Evolutionary conservation across 1,140 invertebrate genomes (phyloP), one percentile per base, ranked within the genome.

Genomic region (Galleria mellonella): DNA sequence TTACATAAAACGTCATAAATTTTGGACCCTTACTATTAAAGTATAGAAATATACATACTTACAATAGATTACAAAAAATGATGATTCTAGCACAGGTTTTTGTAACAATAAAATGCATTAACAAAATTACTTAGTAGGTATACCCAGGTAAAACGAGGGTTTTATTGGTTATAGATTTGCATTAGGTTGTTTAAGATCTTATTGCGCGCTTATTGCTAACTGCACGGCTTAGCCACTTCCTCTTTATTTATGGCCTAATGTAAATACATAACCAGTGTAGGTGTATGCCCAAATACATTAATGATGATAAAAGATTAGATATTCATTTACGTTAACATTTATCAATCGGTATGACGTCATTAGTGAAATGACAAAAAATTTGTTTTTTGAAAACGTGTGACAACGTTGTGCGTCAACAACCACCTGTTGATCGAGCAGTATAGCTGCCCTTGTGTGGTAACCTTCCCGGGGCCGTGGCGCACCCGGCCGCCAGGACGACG

Each of bases 381-480:
- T 36, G 54, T 64, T 58, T 43, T 55, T 58, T 47, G 61, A 70
- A 71, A 65, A 51, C 43, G 58, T 38, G 49, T 39, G 43, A 39
- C 40, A 47, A 6, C 4, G 48, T 45, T 47, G 60, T 81, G 72
- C 72, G 77, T 82, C 75, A 82, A 36, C 62, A 50, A 46, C 57
- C 69, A 84, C 81, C 77, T 81, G 81, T 61, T 55, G 51, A 51
- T 47, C 49, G 57, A 51, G 35, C 35, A 10, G 12, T 56, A 41
- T 55, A 59, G 47, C 29, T 75, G 74, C 65, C 81, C 77, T 82
- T 81, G 77, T 63, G 65, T 47, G 66, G 51, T 63, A 72, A 72
- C 74, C 70, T 72, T 54, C 61, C 43, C 61, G 17, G 17, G 55
- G 53, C 49, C 55, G 63, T 57, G 61, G 55, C 39, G 11, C 29